Evolutionary conservation across 2,888 invertebrate species (phyloP).

Genomic region (Ashinkailepas kermadecensis): DNA sequence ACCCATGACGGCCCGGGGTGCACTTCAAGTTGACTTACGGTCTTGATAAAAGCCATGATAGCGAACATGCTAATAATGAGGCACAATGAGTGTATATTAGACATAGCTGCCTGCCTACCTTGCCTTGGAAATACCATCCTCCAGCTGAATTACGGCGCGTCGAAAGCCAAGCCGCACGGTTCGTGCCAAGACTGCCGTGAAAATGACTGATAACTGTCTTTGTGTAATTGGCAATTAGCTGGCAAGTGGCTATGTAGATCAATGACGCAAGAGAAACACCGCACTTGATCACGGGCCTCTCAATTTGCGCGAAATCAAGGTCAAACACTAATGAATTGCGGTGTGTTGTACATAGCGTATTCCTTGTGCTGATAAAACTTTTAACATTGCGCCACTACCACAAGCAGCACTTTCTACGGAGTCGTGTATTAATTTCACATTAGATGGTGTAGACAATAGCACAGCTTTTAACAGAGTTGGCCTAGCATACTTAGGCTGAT

Average conservation of each 20-base stretch:
- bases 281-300: background rate
- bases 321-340: background rate
- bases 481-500: too few relatives aligned
- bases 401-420: too few relatives aligned
- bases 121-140: background rate
- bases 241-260: background rate
- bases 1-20: background rate
- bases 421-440: too few relatives aligned
- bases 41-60: background rate
- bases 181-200: background rate
- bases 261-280: background rate
- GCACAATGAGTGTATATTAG: constrained; percentile 3
- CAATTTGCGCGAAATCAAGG: background rate
- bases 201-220: background rate
- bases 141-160: background rate
- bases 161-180: background rate
- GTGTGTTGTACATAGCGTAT: too few relatives aligned
- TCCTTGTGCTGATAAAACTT: too few relatives aligned
- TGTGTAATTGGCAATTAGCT: constrained; percentile 2
- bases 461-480: too few relatives aligned
- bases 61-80: constrained; percentile 1
- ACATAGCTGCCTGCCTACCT: background rate
- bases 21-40: background rate
- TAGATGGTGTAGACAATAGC: too few relatives aligned
- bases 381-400: too few relatives aligned